A percentile compares a stretch with the other conserved stretches of the same genome.
Conservation (phyloP, 2,888 invertebrate genomes). For the Hesperia comma region DNA sequence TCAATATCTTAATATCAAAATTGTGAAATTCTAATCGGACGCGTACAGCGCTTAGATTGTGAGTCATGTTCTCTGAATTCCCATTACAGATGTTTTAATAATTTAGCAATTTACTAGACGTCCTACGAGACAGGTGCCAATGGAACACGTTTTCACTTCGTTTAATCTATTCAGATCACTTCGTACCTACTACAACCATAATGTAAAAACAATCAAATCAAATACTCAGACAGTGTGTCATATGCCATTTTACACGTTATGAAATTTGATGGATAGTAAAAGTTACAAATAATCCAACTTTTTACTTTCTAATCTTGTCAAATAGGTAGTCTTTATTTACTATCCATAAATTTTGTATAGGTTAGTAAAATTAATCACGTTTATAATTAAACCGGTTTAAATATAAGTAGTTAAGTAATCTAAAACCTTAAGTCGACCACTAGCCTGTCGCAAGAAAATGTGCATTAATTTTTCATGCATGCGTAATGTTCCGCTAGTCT, state of each 20-base stretch:
- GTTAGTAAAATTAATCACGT: constrained; percentile 1
- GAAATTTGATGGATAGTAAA: neutral
- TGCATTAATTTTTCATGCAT: constrained; percentile 23
- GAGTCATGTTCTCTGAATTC: constrained; percentile 4
- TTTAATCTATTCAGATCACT: neutral
- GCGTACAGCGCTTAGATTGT: neutral
- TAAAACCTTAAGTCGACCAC: constrained; percentile 26
- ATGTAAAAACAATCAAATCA: constrained; percentile 18
- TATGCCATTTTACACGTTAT: constrained; percentile 17
- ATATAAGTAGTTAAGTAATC: constrained; percentile 24
- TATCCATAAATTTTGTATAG: too few species aligned
- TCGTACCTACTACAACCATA: neutral
- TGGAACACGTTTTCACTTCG: constrained; percentile 11
- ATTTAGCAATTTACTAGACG: neutral
- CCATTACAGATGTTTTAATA: constrained; percentile 2
- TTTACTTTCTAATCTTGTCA: neutral
- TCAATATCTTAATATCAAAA: too few species aligned
- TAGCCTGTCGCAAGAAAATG: constrained; percentile 18
- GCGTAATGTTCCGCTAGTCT: constrained; percentile 14
- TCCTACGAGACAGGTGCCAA: constrained; percentile 19
- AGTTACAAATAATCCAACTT: too few species aligned
- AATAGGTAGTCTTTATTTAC: neutral
- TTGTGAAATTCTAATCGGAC: neutral
- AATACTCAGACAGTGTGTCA: constrained; percentile 27
- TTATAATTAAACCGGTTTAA: constrained; percentile 25